Conservation (phyloP, 2,888 invertebrate species). For the Brachypalpus laphriformis region DNA sequence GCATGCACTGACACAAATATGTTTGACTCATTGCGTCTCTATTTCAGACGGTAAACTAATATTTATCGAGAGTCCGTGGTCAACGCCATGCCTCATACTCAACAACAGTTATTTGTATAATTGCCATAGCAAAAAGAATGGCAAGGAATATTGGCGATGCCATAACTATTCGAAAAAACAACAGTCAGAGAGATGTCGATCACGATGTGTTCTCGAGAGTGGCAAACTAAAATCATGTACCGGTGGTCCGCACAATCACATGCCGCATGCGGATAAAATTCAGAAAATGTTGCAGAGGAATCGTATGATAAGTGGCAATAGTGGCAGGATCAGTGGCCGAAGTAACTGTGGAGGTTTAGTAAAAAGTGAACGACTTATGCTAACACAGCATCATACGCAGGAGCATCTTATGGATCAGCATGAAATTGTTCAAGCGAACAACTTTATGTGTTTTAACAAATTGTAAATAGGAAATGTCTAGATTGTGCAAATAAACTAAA, state of each 20-base stretch:
- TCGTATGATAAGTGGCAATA: slow-evolving; percentile 74
- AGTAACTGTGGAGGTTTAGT: neutral
- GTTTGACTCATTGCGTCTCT: slow-evolving; percentile 58
- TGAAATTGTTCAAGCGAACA: slow-evolving; percentile 31
- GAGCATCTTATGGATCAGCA: slow-evolving; percentile 22
- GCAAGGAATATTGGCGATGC: slow-evolving; percentile 83
- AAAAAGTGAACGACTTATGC: slow-evolving; percentile 20
- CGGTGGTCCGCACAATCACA: slow-evolving; percentile 82
- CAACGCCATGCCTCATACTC: slow-evolving; percentile 82
- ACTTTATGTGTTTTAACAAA: slow-evolving; percentile 61
- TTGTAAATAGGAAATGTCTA: slow-evolving; percentile 44
- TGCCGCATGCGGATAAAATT: slow-evolving; percentile 82
- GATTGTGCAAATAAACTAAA: slow-evolving; percentile 26
- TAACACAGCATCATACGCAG: slow-evolving; percentile 28
- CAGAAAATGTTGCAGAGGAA: slow-evolving; percentile 81
- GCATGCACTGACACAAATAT: slow-evolving; percentile 33
- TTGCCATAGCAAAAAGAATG: slow-evolving; percentile 82
- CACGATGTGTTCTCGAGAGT: slow-evolving; percentile 82
- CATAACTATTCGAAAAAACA: slow-evolving; percentile 83
- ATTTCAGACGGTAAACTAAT: slow-evolving; percentile 77
- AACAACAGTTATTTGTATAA: slow-evolving; percentile 81
- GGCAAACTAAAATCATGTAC: slow-evolving; percentile 81
- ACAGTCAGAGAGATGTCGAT: slow-evolving; percentile 81
- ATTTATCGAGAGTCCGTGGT: slow-evolving; percentile 83
- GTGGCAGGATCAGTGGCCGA: slow-evolving; percentile 3